phyloP scores from a whole-genome alignment of 2,888 invertebrate genomes.

The Pristionchus maxplancki region DNA sequence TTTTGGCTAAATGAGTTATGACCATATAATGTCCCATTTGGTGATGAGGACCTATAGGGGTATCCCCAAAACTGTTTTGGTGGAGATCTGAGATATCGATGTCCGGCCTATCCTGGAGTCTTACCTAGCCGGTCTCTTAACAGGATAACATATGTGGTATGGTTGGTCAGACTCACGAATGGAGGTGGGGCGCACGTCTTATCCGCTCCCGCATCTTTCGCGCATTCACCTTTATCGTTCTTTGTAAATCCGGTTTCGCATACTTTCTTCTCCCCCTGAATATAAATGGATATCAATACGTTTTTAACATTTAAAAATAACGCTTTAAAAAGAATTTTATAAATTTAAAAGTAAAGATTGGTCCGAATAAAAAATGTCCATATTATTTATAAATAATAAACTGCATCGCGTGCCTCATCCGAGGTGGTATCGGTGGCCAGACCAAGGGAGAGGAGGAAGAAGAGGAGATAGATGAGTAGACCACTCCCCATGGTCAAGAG shows the following conservation, averaged over 20 bases:
- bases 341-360: neutral
- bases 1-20: too few relatives aligned
- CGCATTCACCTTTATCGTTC: neutral
- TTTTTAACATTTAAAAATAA: too few relatives aligned
- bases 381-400: neutral
- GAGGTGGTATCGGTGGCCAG: neutral
- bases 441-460: neutral
- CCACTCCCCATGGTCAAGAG: neutral
- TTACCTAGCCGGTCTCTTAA: too few relatives aligned
- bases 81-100: too few relatives aligned
- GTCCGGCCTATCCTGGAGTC: too few relatives aligned
- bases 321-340: too few relatives aligned
- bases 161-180: neutral
- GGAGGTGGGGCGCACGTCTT: neutral
- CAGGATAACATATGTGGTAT: neutral
- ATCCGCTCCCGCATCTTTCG: neutral
- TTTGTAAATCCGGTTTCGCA: neutral
- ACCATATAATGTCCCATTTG: too few relatives aligned
- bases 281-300: too few relatives aligned
- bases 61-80: too few relatives aligned
- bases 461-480: neutral
- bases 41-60: too few relatives aligned
- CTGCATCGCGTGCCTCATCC: neutral
- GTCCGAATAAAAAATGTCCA: neutral
- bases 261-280: too few relatives aligned